Evolutionary conservation across 37 sponge, comb jelly and placozoan species (phyloP).

Genomic region (Theonella swinhoei): DNA sequence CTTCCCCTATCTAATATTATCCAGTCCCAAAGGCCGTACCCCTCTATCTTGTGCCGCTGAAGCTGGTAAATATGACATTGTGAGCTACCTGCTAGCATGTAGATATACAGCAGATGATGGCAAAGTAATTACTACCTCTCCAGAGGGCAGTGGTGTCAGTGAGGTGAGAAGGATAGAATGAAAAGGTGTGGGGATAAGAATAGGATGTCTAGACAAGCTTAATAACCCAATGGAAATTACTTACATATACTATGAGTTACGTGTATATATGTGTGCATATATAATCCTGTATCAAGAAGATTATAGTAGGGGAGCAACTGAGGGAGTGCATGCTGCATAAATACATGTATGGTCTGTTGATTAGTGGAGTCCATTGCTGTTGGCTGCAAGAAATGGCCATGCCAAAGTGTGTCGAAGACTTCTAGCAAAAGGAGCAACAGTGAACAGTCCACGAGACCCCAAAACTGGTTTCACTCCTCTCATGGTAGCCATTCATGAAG

Average conservation of each 20-base stretch:
- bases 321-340: no score
- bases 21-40: neutral
- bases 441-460: neutral
- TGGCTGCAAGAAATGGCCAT: neutral
- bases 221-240: no score
- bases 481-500: neutral
- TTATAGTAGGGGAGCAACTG: no score
- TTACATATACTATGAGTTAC: no score
- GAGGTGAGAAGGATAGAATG: neutral
- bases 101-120: neutral
- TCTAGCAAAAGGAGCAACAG: neutral
- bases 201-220: no score
- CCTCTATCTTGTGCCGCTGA: neutral
- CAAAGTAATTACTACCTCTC: neutral
- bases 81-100: neutral
- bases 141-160: neutral
- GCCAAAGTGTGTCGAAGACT: neutral
- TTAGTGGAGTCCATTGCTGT: neutral
- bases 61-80: neutral
- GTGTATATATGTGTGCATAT: no score
- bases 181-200: no score
- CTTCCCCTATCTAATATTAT: neutral
- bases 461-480: neutral
- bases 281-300: no score
- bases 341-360: no score